phyloP scores from a whole-genome alignment of 1,140 invertebrate species.

The Meloidogyne floridensis region DNA sequence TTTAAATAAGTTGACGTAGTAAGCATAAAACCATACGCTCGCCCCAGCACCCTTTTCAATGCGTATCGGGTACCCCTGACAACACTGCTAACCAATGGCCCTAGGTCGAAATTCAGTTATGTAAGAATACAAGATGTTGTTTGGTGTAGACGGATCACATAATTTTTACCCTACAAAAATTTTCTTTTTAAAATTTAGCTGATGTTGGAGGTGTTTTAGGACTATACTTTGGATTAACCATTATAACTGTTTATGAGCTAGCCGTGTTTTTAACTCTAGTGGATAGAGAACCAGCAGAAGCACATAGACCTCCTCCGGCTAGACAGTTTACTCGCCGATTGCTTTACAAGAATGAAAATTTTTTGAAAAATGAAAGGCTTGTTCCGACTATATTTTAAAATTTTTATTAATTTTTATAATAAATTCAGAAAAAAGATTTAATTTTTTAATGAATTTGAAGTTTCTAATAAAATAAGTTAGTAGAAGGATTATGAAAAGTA shows the following conservation, averaged over 20 bases:
- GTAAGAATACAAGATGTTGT: no score
- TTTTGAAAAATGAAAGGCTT: neutral
- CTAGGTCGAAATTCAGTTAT: no score
- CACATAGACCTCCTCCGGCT: neutral
- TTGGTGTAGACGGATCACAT: no score
- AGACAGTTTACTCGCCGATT: neutral
- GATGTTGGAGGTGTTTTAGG: constrained; percentile 49
- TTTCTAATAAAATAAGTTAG: no score
- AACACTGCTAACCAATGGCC: no score
- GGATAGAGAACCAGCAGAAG: constrained; percentile 26
- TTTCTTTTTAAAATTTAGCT: constrained; percentile 32
- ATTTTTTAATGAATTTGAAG: no score
- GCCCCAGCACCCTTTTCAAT: no score
- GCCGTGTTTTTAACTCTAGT: constrained; percentile 36
- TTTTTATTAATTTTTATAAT: neutral
- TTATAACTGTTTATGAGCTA: constrained; percentile 48
- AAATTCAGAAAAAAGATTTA: no score
- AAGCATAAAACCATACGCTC: no score
- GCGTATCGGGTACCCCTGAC: no score
- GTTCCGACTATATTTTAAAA: neutral
- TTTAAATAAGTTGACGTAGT: no score
- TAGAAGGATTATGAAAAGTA: no score
- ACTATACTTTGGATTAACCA: constrained; percentile 50
- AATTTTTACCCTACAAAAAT: neutral
- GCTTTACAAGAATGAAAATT: constrained; percentile 9